Percentiles rank a stretch among this genome's conserved stretches.
Conservation (phyloP, 2,888 invertebrate species). For the Drosophila paramelanica region DNA sequence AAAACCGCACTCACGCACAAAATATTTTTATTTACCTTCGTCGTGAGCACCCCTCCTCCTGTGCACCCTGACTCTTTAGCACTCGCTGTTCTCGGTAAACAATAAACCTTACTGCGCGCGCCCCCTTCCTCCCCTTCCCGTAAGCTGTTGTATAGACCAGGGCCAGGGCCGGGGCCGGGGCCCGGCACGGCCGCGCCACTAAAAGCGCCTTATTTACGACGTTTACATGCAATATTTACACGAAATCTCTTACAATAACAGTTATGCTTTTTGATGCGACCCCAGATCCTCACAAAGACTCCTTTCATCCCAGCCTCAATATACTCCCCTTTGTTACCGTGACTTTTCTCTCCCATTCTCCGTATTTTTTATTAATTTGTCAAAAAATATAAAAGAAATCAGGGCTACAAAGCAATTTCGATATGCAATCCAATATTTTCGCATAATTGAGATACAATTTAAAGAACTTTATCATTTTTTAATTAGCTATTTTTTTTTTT, state of each 20-base stretch:
- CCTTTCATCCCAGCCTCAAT: slow-evolving; percentile 10
- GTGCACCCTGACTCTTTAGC: neutral
- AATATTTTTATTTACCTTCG: slow-evolving; percentile 78
- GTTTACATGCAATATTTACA: slow-evolving; percentile 80
- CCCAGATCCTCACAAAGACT: slow-evolving; percentile 38
- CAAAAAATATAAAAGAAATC: slow-evolving; percentile 37
- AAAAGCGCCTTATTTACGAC: slow-evolving; percentile 78
- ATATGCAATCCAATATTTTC: neutral
- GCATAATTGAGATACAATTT: neutral
- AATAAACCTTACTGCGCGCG: slow-evolving; percentile 61
- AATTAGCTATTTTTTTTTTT: too few relatives aligned
- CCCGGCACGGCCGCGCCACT: slow-evolving; percentile 46
- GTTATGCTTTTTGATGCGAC: slow-evolving; percentile 73
- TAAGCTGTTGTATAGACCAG: slow-evolving; percentile 23
- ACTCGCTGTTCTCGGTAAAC: slow-evolving; percentile 60
- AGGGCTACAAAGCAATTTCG: slow-evolving; percentile 29
- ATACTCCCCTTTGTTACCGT: slow-evolving; percentile 27
- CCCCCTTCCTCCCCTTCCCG: slow-evolving; percentile 22
- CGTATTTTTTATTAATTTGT: slow-evolving; percentile 64
- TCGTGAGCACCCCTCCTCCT: slow-evolving; percentile 1
- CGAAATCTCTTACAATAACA: slow-evolving; percentile 80
- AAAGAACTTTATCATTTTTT: neutral
- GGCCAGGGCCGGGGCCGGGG: too few relatives aligned
- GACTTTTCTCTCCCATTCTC: slow-evolving; percentile 20
- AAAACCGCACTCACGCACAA: slow-evolving; percentile 81